Evolutionary conservation across 1,140 invertebrate species (phyloP), one percentile per base, ranked within the genome.

Genomic region (Solen grandis): DNA sequence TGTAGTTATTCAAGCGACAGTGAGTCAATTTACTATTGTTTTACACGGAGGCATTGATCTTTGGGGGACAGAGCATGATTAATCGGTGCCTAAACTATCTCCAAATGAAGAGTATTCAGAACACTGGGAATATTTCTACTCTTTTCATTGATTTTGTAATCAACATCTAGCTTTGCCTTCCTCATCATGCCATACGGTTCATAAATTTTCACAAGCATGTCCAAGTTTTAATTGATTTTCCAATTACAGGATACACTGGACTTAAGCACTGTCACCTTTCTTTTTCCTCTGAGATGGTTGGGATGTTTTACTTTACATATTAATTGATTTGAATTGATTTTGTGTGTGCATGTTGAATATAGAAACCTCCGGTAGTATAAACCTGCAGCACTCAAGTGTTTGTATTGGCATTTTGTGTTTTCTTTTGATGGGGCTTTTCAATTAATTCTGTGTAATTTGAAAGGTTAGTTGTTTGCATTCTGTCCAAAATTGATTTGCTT

Each of bases 221-320:
- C 59, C 54, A 4, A 5, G 19, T 70, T 70, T 70, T 57, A 70
- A 70, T 70, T 70, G 68, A 70, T 70, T 70, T 70, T 70, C 35
- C 68, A 70, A 70, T 70, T 70, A 70, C n/a, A 69, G 13, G 25
- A 36, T 54, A 70, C 22, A 46, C 57, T 70, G 52, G 29, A 70
- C 46, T 36, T 27, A 70, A 70, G 68, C 31, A 52, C 36, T 70
- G 52, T 54, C 68, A 55, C 50, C 57, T 70, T 70, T 33, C 68
- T 70, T 57, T n/a, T n/a, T n/a, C n/a, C n/a, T n/a, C n/a, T n/a
- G n/a, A 70, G 41, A 55, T 54, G 68, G 29, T 70, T 4, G 5
- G 3, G 50, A 66, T 66, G 50, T 38, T 66, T 66, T 41, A 66
- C 62, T 66, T 66, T 41, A 66, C 62, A 35, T 66, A 29, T 38